Base-by-base conservation (phyloP, 2,797 vertebrate genomes). In the Sebastiscus tertius region DNA sequence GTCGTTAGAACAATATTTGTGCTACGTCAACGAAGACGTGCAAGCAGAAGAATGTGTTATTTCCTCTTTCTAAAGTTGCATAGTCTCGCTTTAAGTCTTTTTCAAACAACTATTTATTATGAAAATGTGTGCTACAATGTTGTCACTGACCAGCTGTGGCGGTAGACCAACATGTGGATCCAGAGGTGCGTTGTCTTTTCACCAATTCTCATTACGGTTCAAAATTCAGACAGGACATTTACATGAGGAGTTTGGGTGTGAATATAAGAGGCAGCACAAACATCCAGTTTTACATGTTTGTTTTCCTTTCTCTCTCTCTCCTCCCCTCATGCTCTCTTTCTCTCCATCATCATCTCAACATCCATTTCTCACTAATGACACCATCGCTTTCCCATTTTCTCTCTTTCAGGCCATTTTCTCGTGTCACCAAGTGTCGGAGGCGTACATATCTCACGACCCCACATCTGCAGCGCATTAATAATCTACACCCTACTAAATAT, bases 401-500 rank as follows among this genome's bases (percentile, higher is more conserved):
- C 49, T 24, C 33, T 69, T 59, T 79, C 75, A 55, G 24, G 61
- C 54, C 71, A 76, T 78, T 80, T 80, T 59, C 39, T 74, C 4
- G 8, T 74, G 63, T 81, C 77, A 55, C n/a, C 18, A 34, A 71
- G 68, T 79, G 71, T 86, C 87, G 85, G 24, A 59, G 20, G n/a
- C 26, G 1, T 10, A 55, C 24, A 1, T 10, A 54, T 31, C 59
- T 82, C 42, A 20, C 18, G 8, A 26, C 33, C 27, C 52, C 36
- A 62, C 66, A 58, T 67, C 73, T 71, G 59, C 71, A 36, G 9
- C 2, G 34, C 62, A 68, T 85, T 84, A 71, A 79, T 75, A 84
- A 77, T 87, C 34, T 56, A 46, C 22, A 7, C n/a, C 10, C 36
- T 27, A 1, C 34, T 60, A n/a, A 75, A 76, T 81, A 63, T 73